Conservation (phyloP, 2,797 vertebrate species). For the Pachyuromys duprasi region DNA sequence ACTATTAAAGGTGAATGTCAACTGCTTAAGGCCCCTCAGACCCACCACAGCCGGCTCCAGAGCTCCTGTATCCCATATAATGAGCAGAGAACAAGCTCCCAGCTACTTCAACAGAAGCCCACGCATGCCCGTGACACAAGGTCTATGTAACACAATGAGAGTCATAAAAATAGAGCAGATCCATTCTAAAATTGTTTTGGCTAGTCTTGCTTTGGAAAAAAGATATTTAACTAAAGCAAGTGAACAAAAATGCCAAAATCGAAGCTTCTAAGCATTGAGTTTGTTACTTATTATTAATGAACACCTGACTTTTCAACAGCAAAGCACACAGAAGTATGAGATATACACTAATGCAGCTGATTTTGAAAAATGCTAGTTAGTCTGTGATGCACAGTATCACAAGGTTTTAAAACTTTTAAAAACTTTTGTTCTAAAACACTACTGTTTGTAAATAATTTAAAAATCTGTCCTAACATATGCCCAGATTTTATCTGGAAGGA, state of each 20-base stretch:
- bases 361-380: neutral
- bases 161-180: neutral
- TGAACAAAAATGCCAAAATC: conserved; percentile 44
- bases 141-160: neutral
- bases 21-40: neutral
- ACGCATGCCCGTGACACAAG: neutral
- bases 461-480: neutral
- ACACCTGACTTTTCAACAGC: conserved; percentile 24
- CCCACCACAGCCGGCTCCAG: neutral
- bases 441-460: conserved; percentile 18
- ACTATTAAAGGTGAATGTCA: neutral
- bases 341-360: neutral
- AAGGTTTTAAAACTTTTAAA: conserved; percentile 29
- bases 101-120: neutral
- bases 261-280: neutral
- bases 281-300: conserved; percentile 37
- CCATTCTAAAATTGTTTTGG: neutral
- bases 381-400: neutral
- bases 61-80: neutral
- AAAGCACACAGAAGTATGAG: conserved; percentile 35
- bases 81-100: neutral
- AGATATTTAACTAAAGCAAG: conserved; percentile 3
- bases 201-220: neutral
- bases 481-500: neutral
- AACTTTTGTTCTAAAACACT: neutral